These are phyloP conservation scores for Norana najaformis DNA, from an alignment of 2,888 invertebrate genomes.

Conservation along the genomic window DNA sequence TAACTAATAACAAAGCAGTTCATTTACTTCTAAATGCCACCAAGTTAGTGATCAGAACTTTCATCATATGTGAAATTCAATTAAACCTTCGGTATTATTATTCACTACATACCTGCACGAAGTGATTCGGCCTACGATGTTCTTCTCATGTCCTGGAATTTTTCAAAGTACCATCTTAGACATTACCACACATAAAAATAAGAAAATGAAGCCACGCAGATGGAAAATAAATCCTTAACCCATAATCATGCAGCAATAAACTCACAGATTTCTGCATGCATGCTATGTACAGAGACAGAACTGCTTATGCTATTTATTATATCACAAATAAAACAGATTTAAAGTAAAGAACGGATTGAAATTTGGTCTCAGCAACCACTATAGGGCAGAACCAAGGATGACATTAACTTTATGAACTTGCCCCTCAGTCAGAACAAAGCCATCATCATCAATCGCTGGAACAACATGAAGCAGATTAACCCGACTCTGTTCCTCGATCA, in stretches of 20 bases:
- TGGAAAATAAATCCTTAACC: not conserved
- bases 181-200: not conserved
- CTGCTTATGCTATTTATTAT: not conserved
- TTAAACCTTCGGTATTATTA: not conserved
- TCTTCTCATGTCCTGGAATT: not conserved
- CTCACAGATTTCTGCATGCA: not conserved
- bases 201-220: not conserved
- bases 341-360: not conserved
- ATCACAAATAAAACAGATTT: not conserved
- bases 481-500: slow-evolving; percentile 8
- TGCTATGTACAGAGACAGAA: not conserved
- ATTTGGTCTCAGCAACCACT: not conserved
- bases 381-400: not conserved
- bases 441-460: slow-evolving; percentile 22
- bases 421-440: slow-evolving; percentile 22
- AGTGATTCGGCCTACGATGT: not conserved
- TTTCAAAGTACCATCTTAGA: slow-evolving; percentile 5
- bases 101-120: not conserved
- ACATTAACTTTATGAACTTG: not conserved
- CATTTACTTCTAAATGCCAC: not conserved
- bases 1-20: too few species aligned
- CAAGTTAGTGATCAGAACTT: not conserved
- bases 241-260: not conserved
- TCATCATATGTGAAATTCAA: not conserved
- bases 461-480: slow-evolving; percentile 25